Evolutionary conservation across 2,797 vertebrate species (phyloP).

Genomic region (Chrysocyon brachyurus): DNA sequence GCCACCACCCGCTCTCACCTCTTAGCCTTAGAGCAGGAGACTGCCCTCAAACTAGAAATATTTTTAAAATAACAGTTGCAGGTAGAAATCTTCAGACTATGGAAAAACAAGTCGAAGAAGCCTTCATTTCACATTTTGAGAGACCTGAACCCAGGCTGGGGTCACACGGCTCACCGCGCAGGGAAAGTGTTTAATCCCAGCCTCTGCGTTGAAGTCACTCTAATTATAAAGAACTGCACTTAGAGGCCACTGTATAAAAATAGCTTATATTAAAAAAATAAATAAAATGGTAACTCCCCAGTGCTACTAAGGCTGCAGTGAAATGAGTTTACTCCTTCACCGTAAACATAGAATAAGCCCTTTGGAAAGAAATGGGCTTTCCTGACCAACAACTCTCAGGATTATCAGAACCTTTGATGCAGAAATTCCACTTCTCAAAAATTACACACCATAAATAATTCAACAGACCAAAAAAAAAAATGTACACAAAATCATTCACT

Average conservation of each 20-base stretch:
- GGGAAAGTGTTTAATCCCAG: rapidly evolving
- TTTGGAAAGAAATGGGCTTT: neutral
- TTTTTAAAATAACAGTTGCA: neutral
- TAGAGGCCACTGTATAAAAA: neutral
- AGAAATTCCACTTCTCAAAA: neutral
- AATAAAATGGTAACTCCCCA: neutral
- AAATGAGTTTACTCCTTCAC: neutral
- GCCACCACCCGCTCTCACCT: rapidly evolving
- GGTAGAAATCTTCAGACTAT: neutral
- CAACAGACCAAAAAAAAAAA: neutral
- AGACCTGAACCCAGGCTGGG: rapidly evolving
- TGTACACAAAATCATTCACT: rapidly evolving
- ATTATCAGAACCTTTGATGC: neutral
- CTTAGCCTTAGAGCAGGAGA: no score
- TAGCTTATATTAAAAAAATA: neutral
- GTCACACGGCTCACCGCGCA: rapidly evolving
- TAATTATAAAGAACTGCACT: neutral
- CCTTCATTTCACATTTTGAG: rapidly evolving
- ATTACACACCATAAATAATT: neutral
- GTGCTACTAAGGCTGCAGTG: no score
- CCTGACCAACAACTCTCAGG: neutral
- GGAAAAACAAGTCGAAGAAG: neutral
- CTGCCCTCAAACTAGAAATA: neutral
- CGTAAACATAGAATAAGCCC: rapidly evolving
- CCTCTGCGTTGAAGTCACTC: neutral